phyloP scores from a whole-genome alignment of 2,888 invertebrate species.

The Liodrosophila aerea region DNA sequence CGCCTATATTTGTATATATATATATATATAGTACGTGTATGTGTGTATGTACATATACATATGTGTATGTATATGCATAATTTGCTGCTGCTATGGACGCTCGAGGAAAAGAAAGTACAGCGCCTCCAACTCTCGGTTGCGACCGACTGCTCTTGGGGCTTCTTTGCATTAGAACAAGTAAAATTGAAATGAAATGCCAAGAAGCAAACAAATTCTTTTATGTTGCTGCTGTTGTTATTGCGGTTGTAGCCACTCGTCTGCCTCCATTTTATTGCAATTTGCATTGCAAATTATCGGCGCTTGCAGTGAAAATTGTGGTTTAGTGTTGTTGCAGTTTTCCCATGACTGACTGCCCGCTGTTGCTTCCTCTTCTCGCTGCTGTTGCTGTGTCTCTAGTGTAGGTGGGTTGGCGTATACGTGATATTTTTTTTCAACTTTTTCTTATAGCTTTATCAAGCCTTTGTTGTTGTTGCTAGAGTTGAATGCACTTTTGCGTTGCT shows the following conservation, averaged over 20 bases:
- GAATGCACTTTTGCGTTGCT: conserved; percentile 54
- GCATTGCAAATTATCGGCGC: conserved; percentile 76
- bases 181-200: conserved; percentile 75
- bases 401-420: conserved; percentile 63
- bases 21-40: too few species aligned
- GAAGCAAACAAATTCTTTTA: conserved; percentile 60
- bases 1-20: too few species aligned
- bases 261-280: conserved; percentile 54
- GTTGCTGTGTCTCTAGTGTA: conserved; percentile 23
- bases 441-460: conserved; percentile 46
- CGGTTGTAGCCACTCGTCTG: conserved; percentile 44
- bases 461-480: conserved; percentile 35
- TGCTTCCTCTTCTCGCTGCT: not conserved
- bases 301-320: conserved; percentile 63
- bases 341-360: conserved; percentile 30
- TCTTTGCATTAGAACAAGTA: conserved; percentile 71
- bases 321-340: conserved; percentile 25
- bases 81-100: too few species aligned
- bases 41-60: too few species aligned
- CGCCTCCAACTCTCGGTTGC: too few species aligned
- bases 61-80: too few species aligned
- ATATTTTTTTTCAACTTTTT: conserved; percentile 57
- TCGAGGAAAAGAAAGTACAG: too few species aligned
- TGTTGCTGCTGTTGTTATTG: conserved; percentile 30
- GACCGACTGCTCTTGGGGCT: too few species aligned